Evolutionary conservation across 1,140 invertebrate genomes (phyloP).

Genomic region (Zaprionus capensis): DNA sequence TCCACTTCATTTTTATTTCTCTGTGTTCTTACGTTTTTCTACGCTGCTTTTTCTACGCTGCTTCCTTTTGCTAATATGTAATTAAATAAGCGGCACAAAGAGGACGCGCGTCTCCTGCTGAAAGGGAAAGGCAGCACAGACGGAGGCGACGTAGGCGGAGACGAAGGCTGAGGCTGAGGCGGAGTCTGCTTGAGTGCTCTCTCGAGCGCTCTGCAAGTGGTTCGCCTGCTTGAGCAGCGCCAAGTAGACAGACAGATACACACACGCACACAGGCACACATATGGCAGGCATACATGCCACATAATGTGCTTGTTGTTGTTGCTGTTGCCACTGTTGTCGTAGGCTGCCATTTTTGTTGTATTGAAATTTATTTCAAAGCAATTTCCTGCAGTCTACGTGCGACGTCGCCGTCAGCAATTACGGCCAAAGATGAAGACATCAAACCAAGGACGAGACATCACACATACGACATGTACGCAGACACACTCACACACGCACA

Average conservation of each 20-base stretch:
- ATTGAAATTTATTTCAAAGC: conserved; percentile 83
- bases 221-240: conserved; percentile 65
- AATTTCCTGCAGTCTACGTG: conserved; percentile 81
- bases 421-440: conserved; percentile 80
- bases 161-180: conserved; percentile 4
- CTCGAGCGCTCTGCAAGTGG: conserved; percentile 69
- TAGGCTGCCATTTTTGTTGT: conserved; percentile 75
- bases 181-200: conserved; percentile 57
- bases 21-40: conserved; percentile 29
- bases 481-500: conserved; percentile 7
- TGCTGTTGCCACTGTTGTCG: conserved; percentile 35
- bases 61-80: conserved; percentile 78
- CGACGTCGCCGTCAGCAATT: conserved; percentile 69
- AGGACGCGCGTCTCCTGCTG: conserved; percentile 43
- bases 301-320: conserved; percentile 34
- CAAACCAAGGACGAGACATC: conserved; percentile 54
- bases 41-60: conserved; percentile 34
- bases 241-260: conserved; percentile 41
- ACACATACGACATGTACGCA: neutral
- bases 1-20: conserved; percentile 29
- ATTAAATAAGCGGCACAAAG: conserved; percentile 80
- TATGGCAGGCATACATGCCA: conserved; percentile 52
- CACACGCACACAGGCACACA: conserved; percentile 35
- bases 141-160: neutral
- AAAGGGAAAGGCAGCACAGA: conserved; percentile 39